Evolutionary conservation across 2,888 invertebrate species (phyloP), one percentile per base, ranked within the genome.

Genomic region (Ryuthela nishihirai): DNA sequence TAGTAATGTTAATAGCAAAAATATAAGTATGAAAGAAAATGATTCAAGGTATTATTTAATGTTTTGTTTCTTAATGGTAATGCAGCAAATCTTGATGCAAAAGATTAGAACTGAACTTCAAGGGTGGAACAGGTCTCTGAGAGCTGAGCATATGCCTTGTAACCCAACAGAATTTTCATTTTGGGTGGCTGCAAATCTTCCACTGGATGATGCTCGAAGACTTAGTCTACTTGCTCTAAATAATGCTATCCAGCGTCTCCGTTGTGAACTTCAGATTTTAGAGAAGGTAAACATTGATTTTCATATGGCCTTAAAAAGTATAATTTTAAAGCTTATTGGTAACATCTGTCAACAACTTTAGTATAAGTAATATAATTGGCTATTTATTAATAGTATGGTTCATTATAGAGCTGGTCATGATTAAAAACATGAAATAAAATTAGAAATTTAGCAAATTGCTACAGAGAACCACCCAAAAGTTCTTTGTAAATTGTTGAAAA

Each of bases 131-230:
- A 59, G 55, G 6, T 48, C 43, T 55, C 53, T 72, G 15, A 59
- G 65, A 18, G 56, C 69, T 12, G 69, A 71, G 24, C 68, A 67
- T 21, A 78, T 85, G 73, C 85, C 86, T 4, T 75, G 74, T 34
- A 84, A 86, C 74, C 83, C 85, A 1, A 76, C 80, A 7, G 81
- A 83, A 56, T 75, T 89, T 62, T 87, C 87, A 0, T 89, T 83
- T 73, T 90, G 89, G 88, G 81, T 88, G 46, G 84, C 85, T 10
- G 84, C 85, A 64, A 87, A 86, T 74, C 78, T 88, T 43, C 84
- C 86, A 26, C 74, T 88, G 17, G 81, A 81, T 44, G 83, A 86
- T 67, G 75, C 75, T 17, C 81, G 83, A 67, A 76, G 84, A 66
- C 74, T 85, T 24, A 74, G 77, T 12, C 76, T 88, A 45, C 79